phyloP scores from a whole-genome alignment of 2,797 vertebrate genomes.

The Micrastur ruficollis region DNA sequence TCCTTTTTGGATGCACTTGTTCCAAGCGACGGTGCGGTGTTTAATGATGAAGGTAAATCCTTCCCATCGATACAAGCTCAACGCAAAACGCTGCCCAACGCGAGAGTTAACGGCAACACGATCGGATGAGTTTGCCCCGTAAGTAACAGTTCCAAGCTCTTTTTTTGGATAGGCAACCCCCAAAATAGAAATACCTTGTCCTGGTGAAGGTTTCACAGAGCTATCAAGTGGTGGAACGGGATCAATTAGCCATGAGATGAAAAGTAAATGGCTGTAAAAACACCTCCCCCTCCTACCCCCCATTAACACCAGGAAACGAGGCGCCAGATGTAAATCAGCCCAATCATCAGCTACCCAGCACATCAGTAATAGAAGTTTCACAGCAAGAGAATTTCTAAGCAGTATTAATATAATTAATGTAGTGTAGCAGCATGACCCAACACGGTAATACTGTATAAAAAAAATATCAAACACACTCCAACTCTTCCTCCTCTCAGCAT shows the following conservation, averaged over 20 bases:
- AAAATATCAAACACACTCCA: background rate
- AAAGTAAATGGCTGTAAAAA: slow-evolving; percentile 42
- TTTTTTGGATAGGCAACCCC: background rate
- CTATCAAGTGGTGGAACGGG: background rate
- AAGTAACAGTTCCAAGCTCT: background rate
- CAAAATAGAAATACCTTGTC: background rate
- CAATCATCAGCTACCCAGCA: background rate
- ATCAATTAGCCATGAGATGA: slow-evolving; percentile 36
- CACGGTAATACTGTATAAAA: background rate
- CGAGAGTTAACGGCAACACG: background rate
- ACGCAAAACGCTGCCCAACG: background rate
- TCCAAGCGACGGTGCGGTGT: background rate
- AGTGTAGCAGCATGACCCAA: background rate
- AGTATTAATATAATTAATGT: slow-evolving; percentile 1
- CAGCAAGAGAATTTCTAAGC: slow-evolving; percentile 26
- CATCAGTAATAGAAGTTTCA: background rate
- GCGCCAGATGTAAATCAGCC: slow-evolving; percentile 55
- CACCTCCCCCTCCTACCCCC: background rate
- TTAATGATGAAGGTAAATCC: background rate
- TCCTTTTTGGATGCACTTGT: background rate
- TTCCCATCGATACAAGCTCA: background rate
- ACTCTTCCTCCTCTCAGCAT: background rate
- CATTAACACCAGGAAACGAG: background rate
- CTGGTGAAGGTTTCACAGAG: background rate
- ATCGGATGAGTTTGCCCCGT: background rate